Evolutionary conservation across 2,113 vertebrate genomes (phyloP).

Genomic region (Xiphophorus couchianus): DNA sequence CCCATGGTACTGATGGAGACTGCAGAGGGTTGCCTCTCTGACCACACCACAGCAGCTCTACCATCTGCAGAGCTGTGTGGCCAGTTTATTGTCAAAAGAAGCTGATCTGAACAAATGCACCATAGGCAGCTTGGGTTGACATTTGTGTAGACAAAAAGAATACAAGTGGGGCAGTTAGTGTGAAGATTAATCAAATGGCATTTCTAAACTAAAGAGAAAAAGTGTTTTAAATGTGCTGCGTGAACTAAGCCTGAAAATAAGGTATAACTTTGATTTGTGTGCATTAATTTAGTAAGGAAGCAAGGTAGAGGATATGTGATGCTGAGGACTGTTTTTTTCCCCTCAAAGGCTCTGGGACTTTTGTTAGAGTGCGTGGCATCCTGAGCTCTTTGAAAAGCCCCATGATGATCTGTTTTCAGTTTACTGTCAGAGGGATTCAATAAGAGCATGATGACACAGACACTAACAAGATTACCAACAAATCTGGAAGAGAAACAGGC

Average conservation of each 20-base stretch:
- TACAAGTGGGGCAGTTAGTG: conserved; percentile 25
- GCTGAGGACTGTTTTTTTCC: too few relatives aligned
- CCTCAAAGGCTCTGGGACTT: too few relatives aligned
- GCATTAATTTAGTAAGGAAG: not conserved
- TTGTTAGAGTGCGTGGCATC: not conserved
- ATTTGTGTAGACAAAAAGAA: conserved; percentile 30
- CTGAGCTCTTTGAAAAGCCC: not conserved
- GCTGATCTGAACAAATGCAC: conserved; percentile 32
- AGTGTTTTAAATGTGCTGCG: not conserved
- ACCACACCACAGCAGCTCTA: conserved; percentile 21
- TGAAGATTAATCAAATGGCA: conserved; percentile 36
- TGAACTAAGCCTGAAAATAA: not conserved
- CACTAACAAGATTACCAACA: not conserved
- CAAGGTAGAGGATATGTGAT: not conserved
- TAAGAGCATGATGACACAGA: not conserved
- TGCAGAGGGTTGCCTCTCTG: conserved; percentile 42
- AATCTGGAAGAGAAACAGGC: not conserved
- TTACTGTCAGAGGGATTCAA: not conserved
- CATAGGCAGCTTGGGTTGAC: not conserved
- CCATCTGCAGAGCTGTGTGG: conserved; percentile 1
- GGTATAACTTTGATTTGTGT: not conserved
- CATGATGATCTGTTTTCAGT: not conserved
- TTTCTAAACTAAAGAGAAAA: not conserved
- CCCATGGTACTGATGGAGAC: conserved; percentile 53
- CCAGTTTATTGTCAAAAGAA: conserved; percentile 1